Conservation (phyloP, 2,797 vertebrate species). For the Acomys russatus region DNA sequence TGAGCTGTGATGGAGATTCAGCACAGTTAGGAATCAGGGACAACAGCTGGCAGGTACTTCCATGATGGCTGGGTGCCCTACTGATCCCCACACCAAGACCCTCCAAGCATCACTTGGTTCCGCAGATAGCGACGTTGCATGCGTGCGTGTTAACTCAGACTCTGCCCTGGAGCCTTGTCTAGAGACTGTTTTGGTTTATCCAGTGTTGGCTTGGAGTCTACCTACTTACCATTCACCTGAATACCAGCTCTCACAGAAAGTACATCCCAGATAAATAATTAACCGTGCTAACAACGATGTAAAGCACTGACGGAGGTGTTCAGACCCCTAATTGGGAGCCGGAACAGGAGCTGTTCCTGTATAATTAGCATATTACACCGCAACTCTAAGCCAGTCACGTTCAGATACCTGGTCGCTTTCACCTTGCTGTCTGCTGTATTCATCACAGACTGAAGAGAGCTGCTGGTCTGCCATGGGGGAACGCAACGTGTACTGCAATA, state of each 20-base stretch:
- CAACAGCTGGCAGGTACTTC: too few species aligned
- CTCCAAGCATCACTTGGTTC: neutral
- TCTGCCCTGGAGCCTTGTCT: neutral
- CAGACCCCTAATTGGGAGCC: constrained; percentile 62
- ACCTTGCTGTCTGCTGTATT: constrained; percentile 55
- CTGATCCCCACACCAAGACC: neutral
- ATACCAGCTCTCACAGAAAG: constrained; percentile 9
- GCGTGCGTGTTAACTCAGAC: neutral
- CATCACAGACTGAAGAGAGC: fast-evolving
- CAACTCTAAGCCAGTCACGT: neutral
- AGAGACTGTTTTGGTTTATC: neutral
- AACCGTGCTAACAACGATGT: constrained; percentile 16
- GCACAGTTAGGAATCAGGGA: fast-evolving
- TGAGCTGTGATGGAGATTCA: neutral
- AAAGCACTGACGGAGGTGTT: constrained; percentile 55
- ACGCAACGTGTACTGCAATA: fast-evolving
- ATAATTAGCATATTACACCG: constrained; percentile 42
- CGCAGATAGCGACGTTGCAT: neutral
- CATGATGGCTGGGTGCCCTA: fast-evolving
- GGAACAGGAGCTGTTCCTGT: neutral
- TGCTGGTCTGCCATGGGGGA: neutral
- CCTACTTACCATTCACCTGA: neutral
- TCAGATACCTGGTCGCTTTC: constrained; percentile 5
- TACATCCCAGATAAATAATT: constrained; percentile 43
- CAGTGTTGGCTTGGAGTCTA: neutral